Evolutionary conservation across 2,113 vertebrate species (phyloP).

Genomic region (Paramisgurnus dabryanus): DNA sequence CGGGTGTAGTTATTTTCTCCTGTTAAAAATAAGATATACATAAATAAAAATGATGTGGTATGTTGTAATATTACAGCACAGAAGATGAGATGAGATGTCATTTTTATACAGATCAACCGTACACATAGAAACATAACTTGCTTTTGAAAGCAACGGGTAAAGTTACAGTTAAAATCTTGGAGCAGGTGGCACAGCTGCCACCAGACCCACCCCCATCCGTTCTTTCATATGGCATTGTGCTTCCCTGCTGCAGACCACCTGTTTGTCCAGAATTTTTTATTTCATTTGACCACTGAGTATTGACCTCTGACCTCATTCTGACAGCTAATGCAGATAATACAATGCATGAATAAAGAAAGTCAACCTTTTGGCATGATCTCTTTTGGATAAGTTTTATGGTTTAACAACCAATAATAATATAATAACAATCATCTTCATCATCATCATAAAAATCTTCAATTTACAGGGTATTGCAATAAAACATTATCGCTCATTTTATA

Average conservation of each 20-base stretch:
- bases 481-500: background rate
- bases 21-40: no score
- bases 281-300: conserved; percentile 37
- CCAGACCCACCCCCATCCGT: conserved; percentile 21
- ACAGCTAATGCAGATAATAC: background rate
- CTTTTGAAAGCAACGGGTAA: background rate
- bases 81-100: no score
- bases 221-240: conserved; percentile 33
- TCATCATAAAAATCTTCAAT: background rate
- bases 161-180: conserved; percentile 43
- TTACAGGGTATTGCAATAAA: background rate
- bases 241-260: conserved; percentile 46
- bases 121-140: no score
- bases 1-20: no score
- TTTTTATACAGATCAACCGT: no score
- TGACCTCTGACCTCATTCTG: conserved; percentile 42
- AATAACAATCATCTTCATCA: background rate
- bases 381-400: no score
- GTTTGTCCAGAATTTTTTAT: conserved; percentile 49
- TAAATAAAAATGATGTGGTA: no score
- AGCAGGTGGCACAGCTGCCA: conserved; percentile 43
- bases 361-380: background rate
- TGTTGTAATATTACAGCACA: no score
- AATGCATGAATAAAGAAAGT: background rate
- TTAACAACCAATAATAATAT: no score